Evolutionary conservation across 2,888 invertebrate species (phyloP), one percentile per base, ranked within the genome.

Genomic region (Thelaira solivaga): DNA sequence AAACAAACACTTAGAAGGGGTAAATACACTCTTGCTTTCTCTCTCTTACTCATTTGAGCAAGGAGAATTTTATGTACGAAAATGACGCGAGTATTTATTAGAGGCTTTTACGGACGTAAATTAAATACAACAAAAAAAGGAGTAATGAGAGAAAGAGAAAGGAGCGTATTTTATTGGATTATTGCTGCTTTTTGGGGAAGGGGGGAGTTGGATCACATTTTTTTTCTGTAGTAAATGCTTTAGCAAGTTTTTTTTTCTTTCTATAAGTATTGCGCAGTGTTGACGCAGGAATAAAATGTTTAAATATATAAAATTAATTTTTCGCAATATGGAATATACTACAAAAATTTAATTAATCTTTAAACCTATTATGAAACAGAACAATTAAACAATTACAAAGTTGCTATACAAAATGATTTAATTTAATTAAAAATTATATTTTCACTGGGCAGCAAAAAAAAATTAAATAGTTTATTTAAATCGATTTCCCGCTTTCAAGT

Each of bases 141-240:
- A 49, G 55, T 59, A 31, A 69, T 45, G 59, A 74, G 74, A 67
- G 73, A 64, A 65, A 75, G 79, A 79, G 80, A 65, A 68, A 47
- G 71, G 65, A 71, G 55, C 67, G 64, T 22, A 31, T 59, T 16
- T 41, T 67, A 31, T 61, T 69, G 43, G n/a, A 2, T 53, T 22
- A 34, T 55, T 49, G 7, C 34, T 45, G 8, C 26, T 53, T 67
- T 11, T 41, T n/a, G 43, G 51, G 65, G 69, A 45, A 29, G 59
- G 59, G 68, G 69, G 68, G 29, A 36, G 10, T 8, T 11, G n/a
- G n/a, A n/a, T n/a, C n/a, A 26, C 13, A 22, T 47, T 45, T 47
- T 20, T n/a, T n/a, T 47, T 36, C 8, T 61, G 49, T 72, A 57
- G 39, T 64, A 43, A 41, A 43, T 68, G 24, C 26, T 64, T 64